A percentile compares a stretch with the other conserved stretches of the same genome.
Conservation (phyloP, 2,888 invertebrate species). For the Alloscopus bannaensis region DNA sequence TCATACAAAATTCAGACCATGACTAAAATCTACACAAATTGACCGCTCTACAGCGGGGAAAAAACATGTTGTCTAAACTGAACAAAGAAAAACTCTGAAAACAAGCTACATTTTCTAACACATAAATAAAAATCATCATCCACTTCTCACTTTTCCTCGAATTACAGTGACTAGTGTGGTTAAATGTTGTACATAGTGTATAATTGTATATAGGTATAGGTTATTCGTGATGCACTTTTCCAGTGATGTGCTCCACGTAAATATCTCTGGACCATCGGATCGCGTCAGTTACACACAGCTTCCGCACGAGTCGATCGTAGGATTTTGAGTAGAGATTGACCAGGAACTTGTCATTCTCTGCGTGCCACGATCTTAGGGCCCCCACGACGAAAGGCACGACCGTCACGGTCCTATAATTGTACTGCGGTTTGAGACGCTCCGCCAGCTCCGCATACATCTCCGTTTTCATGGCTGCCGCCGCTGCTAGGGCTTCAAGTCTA, state of each 20-base stretch:
- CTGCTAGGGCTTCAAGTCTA: constrained; percentile 65
- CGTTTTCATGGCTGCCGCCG: constrained; percentile 71
- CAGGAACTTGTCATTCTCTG: constrained; percentile 72
- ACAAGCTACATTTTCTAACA: no score
- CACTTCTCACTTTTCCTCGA: no score
- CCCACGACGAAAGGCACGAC: constrained; percentile 74
- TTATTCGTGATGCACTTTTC: constrained; percentile 69
- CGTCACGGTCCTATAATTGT: constrained; percentile 60
- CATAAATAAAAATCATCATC: no score
- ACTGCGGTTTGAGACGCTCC: constrained; percentile 54
- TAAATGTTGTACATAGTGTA: no score
- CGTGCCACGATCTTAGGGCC: constrained; percentile 74
- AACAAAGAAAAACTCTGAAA: no score
- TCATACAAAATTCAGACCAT: no score
- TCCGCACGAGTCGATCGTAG: constrained; percentile 72
- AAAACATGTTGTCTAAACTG: no score
- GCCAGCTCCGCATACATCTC: constrained; percentile 72
- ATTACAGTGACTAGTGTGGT: no score
- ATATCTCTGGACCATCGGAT: constrained; percentile 74
- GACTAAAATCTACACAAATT: no score
- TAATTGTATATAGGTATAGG: neutral
- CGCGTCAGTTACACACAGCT: constrained; percentile 73
- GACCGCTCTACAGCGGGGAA: no score
- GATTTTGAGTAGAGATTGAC: constrained; percentile 41
- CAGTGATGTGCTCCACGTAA: constrained; percentile 74